phyloP scores from a whole-genome alignment of 2,113 vertebrate species.

The Rhinolophus ferrumequinum region DNA sequence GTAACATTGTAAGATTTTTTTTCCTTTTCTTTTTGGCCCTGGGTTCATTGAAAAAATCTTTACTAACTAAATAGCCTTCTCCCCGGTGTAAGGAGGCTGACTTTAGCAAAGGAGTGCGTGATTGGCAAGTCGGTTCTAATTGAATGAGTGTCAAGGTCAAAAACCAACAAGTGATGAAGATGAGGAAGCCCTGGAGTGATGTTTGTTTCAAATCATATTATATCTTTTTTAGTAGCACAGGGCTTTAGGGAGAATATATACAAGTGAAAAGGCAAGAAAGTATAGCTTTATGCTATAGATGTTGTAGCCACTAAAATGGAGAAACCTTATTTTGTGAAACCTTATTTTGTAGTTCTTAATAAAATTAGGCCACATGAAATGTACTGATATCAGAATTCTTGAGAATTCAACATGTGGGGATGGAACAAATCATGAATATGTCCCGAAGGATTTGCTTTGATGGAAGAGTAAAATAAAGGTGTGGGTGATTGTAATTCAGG shows the following conservation, averaged over 20 bases:
- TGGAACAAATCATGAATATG: neutral
- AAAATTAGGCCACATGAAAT: conserved; percentile 26
- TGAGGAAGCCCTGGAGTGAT: conserved; percentile 85
- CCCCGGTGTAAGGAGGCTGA: conserved; percentile 79
- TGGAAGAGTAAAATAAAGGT: neutral
- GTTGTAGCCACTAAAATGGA: conserved; percentile 13
- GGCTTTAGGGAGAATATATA: conserved; percentile 71
- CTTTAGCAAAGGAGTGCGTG: conserved; percentile 84
- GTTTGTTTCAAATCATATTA: conserved; percentile 85
- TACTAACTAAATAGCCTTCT: conserved; percentile 84
- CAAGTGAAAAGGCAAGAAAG: conserved; percentile 77
- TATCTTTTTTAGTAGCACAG: conserved; percentile 70
- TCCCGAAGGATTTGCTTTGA: neutral
- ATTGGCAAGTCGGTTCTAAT: conserved; percentile 91
- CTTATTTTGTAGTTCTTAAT: conserved; percentile 26
- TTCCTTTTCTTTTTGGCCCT: conserved; percentile 60
- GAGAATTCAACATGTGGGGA: neutral
- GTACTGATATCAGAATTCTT: neutral
- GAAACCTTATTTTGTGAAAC: conserved; percentile 28
- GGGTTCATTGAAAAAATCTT: conserved; percentile 80
- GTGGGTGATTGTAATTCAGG: neutral
- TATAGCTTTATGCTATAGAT: conserved; percentile 49
- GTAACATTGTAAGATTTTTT: neutral
- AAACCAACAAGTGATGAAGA: conserved; percentile 86
- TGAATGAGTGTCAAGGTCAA: conserved; percentile 91